Conservation (phyloP, 30 jellyfish, hydroid and myxozoan species). For the Aurelia aurita region DNA sequence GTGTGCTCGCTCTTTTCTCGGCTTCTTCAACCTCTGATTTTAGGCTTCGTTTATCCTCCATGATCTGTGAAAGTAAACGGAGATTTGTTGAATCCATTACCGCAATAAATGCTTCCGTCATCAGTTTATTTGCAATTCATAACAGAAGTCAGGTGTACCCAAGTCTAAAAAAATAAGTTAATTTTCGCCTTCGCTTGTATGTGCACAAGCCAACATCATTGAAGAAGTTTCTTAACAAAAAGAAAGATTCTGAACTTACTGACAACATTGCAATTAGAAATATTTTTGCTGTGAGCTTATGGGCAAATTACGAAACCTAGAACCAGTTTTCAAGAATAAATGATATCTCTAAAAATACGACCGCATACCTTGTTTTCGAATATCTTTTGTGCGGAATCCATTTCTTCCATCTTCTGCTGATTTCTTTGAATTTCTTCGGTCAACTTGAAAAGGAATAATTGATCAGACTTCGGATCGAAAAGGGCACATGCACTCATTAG, state of each 20-base stretch:
- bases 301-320: too few relatives aligned
- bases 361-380: slow-evolving; percentile 41
- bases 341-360: too few relatives aligned
- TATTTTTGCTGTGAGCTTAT: too few relatives aligned
- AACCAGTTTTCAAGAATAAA: too few relatives aligned
- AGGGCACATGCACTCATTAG: background rate
- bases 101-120: background rate
- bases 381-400: slow-evolving; percentile 9
- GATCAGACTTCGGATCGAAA: background rate
- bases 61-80: slow-evolving; percentile 30
- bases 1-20: slow-evolving; percentile 94
- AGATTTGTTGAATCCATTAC: background rate
- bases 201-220: too few relatives aligned
- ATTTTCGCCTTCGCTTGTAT: too few relatives aligned
- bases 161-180: too few relatives aligned
- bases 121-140: background rate
- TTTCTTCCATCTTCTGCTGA: slow-evolving; percentile 26
- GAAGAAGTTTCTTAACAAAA: too few relatives aligned
- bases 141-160: background rate
- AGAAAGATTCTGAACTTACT: too few relatives aligned
- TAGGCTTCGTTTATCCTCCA: slow-evolving; percentile 47
- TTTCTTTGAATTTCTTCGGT: slow-evolving; percentile 32
- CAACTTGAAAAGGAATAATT: slow-evolving; percentile 4
- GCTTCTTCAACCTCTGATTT: slow-evolving; percentile 77
- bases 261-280: background rate